These are phyloP conservation scores for Scolopax mira DNA, from an alignment of 2,113 vertebrate species.

Conservation along the genomic window DNA sequence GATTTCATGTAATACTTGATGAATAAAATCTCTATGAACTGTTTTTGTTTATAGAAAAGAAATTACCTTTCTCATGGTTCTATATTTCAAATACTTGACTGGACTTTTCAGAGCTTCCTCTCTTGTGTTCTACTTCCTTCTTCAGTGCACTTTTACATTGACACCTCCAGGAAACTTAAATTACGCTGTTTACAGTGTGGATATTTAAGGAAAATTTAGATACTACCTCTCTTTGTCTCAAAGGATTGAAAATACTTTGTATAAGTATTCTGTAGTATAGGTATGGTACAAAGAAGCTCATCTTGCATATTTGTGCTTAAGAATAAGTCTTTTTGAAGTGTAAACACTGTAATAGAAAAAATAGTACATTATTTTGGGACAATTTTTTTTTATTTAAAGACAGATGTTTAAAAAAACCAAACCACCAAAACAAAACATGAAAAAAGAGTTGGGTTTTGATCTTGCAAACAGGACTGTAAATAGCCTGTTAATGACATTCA, in stretches of 20 bases:
- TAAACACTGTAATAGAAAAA: not conserved
- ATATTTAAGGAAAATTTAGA: not conserved
- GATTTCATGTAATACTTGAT: not conserved
- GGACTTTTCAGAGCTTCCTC: not conserved
- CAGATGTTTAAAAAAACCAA: not conserved
- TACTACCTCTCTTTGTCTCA: not conserved
- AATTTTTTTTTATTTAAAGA: not conserved
- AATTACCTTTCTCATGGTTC: not conserved
- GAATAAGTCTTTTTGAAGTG: not conserved
- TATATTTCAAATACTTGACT: not conserved
- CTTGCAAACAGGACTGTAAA: not conserved
- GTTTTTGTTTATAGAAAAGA: not conserved
- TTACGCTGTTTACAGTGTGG: rapidly evolving
- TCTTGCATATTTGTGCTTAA: not conserved
- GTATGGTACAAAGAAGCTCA: not conserved
- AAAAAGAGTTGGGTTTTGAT: not conserved
- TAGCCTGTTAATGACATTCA: not conserved
- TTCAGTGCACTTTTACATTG: not conserved
- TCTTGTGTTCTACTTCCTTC: not conserved
- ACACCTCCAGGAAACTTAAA: not conserved
- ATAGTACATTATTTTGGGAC: not conserved
- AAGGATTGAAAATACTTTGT: not conserved
- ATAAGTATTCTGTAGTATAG: not conserved
- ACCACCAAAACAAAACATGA: not conserved
- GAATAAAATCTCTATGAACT: not conserved